Evolutionary conservation across 2,113 vertebrate genomes (phyloP), one percentile per base, ranked within the genome.

Genomic region (Gambusia holbrooki): DNA sequence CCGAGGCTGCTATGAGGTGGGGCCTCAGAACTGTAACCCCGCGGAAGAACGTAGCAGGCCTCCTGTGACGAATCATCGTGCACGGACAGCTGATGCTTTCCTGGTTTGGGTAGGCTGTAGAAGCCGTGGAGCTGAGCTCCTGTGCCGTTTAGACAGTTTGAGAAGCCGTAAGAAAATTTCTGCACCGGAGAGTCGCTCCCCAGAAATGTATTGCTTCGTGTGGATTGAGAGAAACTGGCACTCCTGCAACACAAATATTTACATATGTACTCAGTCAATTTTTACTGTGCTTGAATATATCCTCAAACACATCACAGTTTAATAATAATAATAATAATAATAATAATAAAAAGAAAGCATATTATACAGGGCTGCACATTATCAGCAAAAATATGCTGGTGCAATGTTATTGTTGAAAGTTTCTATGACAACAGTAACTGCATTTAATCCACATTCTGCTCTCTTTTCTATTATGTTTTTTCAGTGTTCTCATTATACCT

Each of bases 171-270:
- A 0, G 97, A 95, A n/a, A 97, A 92, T 72, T 97, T 98, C 92
- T 98, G 97, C 10, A 96, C 95, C 0, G 96, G 95, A 0, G 96
- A 94, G 92, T 99, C 97, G 0, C 96, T 98, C 63, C 96, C 93
- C 90, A 95, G 89, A 81, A 97, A 94, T 78, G 97, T 93, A 7
- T 94, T 96, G 27, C 96, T 95, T 63, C 96, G 94, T 0, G 96
- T 94, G 69, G 95, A 94, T 92, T 99, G 98, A 37, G 98, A 99
- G 92, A 99, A 99, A 92, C 98, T 99, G 93, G 97, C 97, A 19
- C 97, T 99, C 92, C 98, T 99, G 87, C 51, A 84, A 85, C 63
- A 85, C 19, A 83, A 63, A 69, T 17, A 80, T 5, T 72, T 5
- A 73, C 22, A 58, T 51, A 84, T 12, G 61, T 28, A 27, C 40